These are phyloP conservation scores for Prionace glauca DNA, from an alignment of 2,797 vertebrate species.

Conservation along the genomic window DNA sequence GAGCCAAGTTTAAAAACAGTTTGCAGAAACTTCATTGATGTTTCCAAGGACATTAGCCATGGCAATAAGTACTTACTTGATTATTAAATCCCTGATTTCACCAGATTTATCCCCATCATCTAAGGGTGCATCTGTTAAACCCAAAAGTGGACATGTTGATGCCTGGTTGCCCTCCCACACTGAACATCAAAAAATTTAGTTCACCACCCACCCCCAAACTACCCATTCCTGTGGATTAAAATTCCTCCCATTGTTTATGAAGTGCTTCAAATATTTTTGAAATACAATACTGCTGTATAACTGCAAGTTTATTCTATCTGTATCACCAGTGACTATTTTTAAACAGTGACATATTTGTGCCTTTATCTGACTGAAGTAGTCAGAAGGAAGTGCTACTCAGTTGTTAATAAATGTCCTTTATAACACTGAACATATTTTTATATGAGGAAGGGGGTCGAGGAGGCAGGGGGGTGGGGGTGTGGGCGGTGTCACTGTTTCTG, in stretches of 20 bases:
- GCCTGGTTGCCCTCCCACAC: background rate
- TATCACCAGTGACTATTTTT: background rate
- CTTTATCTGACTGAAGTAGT: background rate
- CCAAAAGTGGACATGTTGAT: background rate
- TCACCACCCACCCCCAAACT: no score
- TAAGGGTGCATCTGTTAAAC: background rate
- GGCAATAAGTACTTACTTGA: background rate
- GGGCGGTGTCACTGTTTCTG: background rate
- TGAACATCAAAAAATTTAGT: no score
- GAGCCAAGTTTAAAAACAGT: background rate
- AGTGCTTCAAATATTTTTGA: background rate
- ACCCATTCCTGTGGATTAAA: background rate
- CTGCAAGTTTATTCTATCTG: background rate
- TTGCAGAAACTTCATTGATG: background rate
- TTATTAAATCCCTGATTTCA: background rate
- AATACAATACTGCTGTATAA: background rate
- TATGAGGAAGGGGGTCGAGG: no score
- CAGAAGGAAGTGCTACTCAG: background rate
- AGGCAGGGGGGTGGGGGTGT: no score
- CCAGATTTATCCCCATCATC: background rate
- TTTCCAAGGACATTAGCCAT: background rate
- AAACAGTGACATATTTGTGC: background rate
- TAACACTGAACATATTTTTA: background rate
- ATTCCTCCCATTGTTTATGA: background rate
- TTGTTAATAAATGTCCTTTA: background rate